Evolutionary conservation across 2,888 invertebrate genomes (phyloP), one percentile per base, ranked within the genome.

Genomic region (Zaprionus obscuricornis): DNA sequence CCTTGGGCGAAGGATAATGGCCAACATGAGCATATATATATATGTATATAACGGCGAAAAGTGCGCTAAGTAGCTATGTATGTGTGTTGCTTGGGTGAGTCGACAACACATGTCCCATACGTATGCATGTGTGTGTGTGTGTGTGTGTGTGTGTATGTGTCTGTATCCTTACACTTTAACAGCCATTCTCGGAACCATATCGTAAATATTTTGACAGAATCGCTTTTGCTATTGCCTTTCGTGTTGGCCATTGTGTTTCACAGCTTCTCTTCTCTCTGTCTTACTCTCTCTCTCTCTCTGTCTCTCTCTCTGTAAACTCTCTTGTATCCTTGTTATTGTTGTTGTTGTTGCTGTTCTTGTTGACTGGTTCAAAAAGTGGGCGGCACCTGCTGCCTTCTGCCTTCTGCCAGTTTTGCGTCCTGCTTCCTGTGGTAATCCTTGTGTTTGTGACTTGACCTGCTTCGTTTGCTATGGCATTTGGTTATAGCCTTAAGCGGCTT

Each of bases 121-220:
- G 39, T 20, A 40, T 47, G 37, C 46, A 39, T 39, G 40, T 52
- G 52, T 10, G 11, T 17, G 33, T 33, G 27, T 42, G 49, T 40
- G 26, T 37, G 13, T 24, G 13, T 26, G 22, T 33, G 43, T 42
- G 37, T 18, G 40, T 20, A 45, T 55, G 45, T 49, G 59, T 51
- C 45, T 51, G 57, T 56, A 63, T 60, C 58, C 78, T 62, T 68
- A 65, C 71, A 66, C 58, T 76, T 75, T 66, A 74, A 51, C 74
- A 76, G 75, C 83, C 64, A 77, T 68, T 78, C 64, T 67, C 71
- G 60, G 66, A 83, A 71, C 65, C 74, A 79, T 79, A 78, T 81
- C 84, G 81, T 81, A 81, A 84, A 81, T 84, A 81, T 81, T 81
- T 81, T 84, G 81, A 81, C 84, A 84, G 85, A 73, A 81, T 81